Evolutionary conservation across 1,140 invertebrate species (phyloP).

Genomic region (Gonioctena quinquepunctata): DNA sequence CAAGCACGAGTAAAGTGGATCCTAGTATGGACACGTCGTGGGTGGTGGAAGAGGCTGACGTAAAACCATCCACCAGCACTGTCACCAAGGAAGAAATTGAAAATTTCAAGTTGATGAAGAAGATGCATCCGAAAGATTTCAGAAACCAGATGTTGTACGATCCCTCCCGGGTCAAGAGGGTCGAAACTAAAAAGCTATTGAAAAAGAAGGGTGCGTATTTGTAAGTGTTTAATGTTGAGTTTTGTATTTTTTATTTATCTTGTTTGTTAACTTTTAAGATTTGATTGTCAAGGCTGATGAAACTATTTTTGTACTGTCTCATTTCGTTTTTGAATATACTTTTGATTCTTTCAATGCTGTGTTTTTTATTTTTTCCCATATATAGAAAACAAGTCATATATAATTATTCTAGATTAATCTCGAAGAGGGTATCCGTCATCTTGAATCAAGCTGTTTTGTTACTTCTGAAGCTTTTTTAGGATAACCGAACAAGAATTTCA

Average conservation of each 20-base stretch:
- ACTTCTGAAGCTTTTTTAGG: no score
- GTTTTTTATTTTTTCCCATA: no score
- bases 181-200: slow-evolving; percentile 30
- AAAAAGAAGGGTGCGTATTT: slow-evolving; percentile 27
- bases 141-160: slow-evolving; percentile 41
- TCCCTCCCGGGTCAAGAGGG: slow-evolving; percentile 28
- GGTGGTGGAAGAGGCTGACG: slow-evolving; percentile 8
- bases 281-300: not conserved
- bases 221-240: not conserved
- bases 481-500: no score
- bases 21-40: slow-evolving; percentile 10
- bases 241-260: not conserved
- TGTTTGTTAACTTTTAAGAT: not conserved
- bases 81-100: slow-evolving; percentile 13
- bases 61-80: slow-evolving; percentile 29
- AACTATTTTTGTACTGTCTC: not conserved
- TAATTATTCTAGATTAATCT: no score
- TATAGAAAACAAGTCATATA: no score
- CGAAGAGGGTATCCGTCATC: no score
- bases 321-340: not conserved
- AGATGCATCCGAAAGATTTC: slow-evolving; percentile 41
- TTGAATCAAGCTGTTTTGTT: no score
- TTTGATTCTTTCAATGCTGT: no score
- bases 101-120: not conserved
- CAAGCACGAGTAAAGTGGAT: not conserved